Evolutionary conservation across 2,113 vertebrate species (phyloP).

Genomic region (Rhinopithecus roxellana): DNA sequence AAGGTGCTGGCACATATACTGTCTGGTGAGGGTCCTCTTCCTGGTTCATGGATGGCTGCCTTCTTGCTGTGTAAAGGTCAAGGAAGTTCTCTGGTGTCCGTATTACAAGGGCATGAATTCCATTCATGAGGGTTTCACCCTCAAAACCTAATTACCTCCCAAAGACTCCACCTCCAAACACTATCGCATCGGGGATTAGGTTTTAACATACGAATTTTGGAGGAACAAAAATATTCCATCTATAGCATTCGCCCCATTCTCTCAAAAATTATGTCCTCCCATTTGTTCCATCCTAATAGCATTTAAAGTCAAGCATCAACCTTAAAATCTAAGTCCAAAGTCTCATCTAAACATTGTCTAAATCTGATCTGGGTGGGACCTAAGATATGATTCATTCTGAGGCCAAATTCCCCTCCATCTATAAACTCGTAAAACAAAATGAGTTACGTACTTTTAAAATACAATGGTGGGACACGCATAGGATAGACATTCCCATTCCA

Average conservation of each 20-base stretch:
- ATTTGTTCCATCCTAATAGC: background rate
- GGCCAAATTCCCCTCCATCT: background rate
- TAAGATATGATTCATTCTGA: background rate
- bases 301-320: background rate
- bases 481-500: background rate
- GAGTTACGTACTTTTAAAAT: background rate
- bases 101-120: background rate
- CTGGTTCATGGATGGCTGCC: background rate
- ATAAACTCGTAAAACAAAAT: background rate
- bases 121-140: no score
- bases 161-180: background rate
- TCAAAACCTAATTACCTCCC: background rate
- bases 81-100: background rate
- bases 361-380: background rate
- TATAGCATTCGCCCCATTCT: background rate
- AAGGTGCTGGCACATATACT: background rate
- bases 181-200: background rate
- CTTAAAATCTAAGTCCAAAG: background rate
- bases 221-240: background rate
- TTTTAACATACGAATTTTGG: background rate
- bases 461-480: background rate
- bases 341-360: background rate
- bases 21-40: background rate
- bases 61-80: background rate
- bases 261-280: background rate